Percentiles rank a stretch among this genome's conserved stretches.
Conservation (phyloP, 2,113 vertebrate species). For the Rhinogobius similis region DNA sequence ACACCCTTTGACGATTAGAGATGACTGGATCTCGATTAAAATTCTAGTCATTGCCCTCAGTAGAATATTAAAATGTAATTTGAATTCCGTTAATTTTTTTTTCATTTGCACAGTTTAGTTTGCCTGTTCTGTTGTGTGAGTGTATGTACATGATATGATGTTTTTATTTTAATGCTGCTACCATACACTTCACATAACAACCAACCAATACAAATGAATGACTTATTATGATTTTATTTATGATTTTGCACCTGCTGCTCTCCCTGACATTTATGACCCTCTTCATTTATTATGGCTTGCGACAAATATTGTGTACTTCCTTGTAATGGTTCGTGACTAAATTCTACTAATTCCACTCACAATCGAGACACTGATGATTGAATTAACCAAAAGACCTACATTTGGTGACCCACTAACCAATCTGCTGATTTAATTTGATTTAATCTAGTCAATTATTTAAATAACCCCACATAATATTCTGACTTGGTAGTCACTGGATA, state of each 20-base stretch:
- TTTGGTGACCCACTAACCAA: not conserved
- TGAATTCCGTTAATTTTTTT: too few relatives aligned
- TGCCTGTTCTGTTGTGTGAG: too few relatives aligned
- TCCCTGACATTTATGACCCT: not conserved
- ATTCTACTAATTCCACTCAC: not conserved
- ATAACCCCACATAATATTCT: not conserved
- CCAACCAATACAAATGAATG: too few relatives aligned
- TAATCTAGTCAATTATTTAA: not conserved
- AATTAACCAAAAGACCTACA: not conserved
- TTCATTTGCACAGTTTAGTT: too few relatives aligned
- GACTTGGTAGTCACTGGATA: conserved; percentile 4
- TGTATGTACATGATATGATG: too few relatives aligned
- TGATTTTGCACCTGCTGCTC: not conserved
- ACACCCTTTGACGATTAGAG: too few relatives aligned
- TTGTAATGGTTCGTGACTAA: not conserved
- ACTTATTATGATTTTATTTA: too few relatives aligned
- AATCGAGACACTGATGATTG: not conserved
- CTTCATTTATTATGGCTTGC: not conserved
- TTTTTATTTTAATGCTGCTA: too few relatives aligned
- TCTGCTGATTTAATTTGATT: not conserved
- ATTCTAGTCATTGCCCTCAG: too few relatives aligned
- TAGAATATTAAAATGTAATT: too few relatives aligned
- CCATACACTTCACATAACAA: too few relatives aligned
- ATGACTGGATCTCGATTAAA: too few relatives aligned
- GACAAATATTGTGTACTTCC: not conserved